Evolutionary conservation across 2,113 vertebrate genomes (phyloP).

Genomic region (Paramormyrops kingsleyae): DNA sequence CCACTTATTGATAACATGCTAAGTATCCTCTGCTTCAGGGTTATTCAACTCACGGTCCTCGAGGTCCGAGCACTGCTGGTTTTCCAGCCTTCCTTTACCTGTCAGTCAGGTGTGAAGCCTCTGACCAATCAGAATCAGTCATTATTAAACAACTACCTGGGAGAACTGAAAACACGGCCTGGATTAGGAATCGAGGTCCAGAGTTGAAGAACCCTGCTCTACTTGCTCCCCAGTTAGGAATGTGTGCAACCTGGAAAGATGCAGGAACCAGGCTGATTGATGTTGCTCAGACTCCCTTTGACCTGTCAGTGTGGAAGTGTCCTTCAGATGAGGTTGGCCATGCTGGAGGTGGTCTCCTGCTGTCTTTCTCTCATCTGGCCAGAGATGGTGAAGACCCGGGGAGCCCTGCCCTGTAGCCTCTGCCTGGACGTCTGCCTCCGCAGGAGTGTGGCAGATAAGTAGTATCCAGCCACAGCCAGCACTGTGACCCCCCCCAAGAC

Average conservation of each 20-base stretch:
- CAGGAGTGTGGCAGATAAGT: slow-evolving; percentile 35
- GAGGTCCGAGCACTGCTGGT: too few species aligned
- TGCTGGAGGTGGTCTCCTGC: slow-evolving; percentile 72
- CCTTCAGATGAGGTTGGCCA: slow-evolving; percentile 74
- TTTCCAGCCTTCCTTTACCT: too few species aligned
- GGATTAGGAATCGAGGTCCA: too few species aligned
- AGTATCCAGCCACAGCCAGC: slow-evolving; percentile 66
- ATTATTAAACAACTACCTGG: too few species aligned
- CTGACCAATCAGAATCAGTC: too few species aligned
- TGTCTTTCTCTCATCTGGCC: slow-evolving; percentile 52
- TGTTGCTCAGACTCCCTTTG: not conserved
- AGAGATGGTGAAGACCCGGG: slow-evolving; percentile 71
- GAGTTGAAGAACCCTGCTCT: too few species aligned
- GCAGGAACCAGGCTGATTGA: not conserved
- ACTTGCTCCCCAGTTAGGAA: not conserved
- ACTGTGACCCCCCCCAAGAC: slow-evolving; percentile 59
- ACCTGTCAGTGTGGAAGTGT: not conserved
- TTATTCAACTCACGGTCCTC: too few species aligned
- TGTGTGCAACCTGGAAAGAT: not conserved
- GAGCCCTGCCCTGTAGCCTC: slow-evolving; percentile 32
- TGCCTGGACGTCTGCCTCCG: slow-evolving; percentile 37
- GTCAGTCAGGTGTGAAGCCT: too few species aligned
- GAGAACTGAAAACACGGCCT: too few species aligned
- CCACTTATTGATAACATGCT: too few species aligned
- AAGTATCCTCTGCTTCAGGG: not conserved